Base-by-base conservation (phyloP, 2,113 vertebrate genomes). In the Coracopsis vasa region DNA sequence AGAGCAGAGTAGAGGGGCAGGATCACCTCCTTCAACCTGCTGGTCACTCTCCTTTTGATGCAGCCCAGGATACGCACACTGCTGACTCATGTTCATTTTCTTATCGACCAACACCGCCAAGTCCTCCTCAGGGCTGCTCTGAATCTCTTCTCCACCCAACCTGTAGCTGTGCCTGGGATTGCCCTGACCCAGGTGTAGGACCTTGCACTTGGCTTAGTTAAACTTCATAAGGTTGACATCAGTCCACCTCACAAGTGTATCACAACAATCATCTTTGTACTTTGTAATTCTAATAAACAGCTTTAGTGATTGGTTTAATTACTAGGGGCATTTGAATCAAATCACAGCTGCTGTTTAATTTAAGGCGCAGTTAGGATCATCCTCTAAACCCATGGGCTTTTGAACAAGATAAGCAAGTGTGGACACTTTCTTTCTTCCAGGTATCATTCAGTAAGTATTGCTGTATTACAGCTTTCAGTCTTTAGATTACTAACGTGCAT, bases 291-390 rank as follows among this genome's bases (percentile, higher is more conserved):
- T 83, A 74, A 88, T 70, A 66, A 93, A 88, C 28, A 90, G 58
- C 33, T 83, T 85, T 86, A 86, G 74, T 60, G 48, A 45, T 33
- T 90, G 62, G 37, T 90, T 93, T 70, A 85, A 94, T 77, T 83
- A 56, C 70, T 90, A 39, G 81, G 54, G 83, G 58, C 19, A 50
- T 89, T 95, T 94, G 73, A 84, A 39, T 94, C 69, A 87, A 86
- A 64, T 71, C 29, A 4, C 87, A 90, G 71, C 67, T 94, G 87
- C 81, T 95, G 79, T 80, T 94, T 87, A 86, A 94, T 92, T 91
- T 91, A 81, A 61, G 78, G 28, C 75, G 67, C 86, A 69, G 60
- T 69, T 54, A 47, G 39, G 77, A 75, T 94, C 56, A 89, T 92
- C 54, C 33, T 54, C 60, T 86, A 73, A 56, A 86, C 41, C 39